Evolutionary conservation across 2,888 invertebrate genomes (phyloP), one percentile per base, ranked within the genome.

Genomic region (Ctenicera cuprea): DNA sequence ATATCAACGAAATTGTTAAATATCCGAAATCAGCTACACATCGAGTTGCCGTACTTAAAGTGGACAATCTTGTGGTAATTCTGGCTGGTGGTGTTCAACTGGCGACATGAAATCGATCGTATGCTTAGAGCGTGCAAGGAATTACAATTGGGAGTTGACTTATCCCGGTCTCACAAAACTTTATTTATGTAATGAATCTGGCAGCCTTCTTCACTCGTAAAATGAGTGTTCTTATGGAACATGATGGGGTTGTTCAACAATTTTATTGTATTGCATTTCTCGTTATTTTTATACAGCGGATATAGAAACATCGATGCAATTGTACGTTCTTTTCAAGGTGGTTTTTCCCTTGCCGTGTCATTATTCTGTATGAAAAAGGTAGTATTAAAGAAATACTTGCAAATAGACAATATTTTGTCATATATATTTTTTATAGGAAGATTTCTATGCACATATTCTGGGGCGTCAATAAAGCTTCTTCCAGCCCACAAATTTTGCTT

Each of bases 91-190:
- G 61, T 69, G 61, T 73, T 75, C 77, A 76, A 75, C 77, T 71
- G 80, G 78, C 79, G 80, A 80, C 82, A 81, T 80, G 80, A 80
- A 82, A 81, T 80, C 81, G 82, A 82, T 82, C 79, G 80, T 76
- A 67, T 54, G 22, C 12, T 59, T 48, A 45, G 45, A 52, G 75
- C 76, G 78, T 74, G 77, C 50, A 50, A 69, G 67, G 76, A 78
- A 78, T 78, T 63, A 41, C 66, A 71, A 76, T 76, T 57, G 59
- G 30, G 61, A 48, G 26, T 67, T 61, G 70, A 70, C 75, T 54
- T 74, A 76, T 77, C 76, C 77, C 61, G 73, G 65, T 77, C 75
- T 78, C 76, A 69, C 76, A 77, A 76, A 80, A 78, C 77, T 80
- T 69, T 80, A 80, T 80, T 81, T 81, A 79, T 80, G 78, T 81